Base-by-base conservation (phyloP, 2,113 vertebrate species). In the Colinus virginianus region DNA sequence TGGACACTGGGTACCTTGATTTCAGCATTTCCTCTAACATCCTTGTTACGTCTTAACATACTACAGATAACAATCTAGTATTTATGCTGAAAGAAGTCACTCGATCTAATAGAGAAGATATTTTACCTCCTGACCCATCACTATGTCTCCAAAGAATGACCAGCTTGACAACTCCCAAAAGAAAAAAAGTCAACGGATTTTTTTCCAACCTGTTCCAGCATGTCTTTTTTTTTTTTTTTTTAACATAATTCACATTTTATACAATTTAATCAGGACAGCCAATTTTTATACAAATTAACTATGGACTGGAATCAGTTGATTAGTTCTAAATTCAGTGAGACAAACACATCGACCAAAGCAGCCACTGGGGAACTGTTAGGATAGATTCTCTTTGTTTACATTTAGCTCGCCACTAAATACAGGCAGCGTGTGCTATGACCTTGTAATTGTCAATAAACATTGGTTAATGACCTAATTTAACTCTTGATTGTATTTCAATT, bases 41-140 rank as follows among this genome's bases (percentile, higher is more conserved):
- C 48, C 13, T 26, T 51, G 25, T 26, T 26, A 51, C 14, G 25
- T 59, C 32, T 61, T 67, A 16, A 79, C 12, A 59, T 9, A 64
- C 11, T 26, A 14, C 9, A 42, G 8, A 77, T 1, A 0, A 0
- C 4, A 30, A 32, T 23, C 22, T 56, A 56, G 1, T 5, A 82
- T 15, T n/a, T 25, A 34, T 22, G 20, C 3, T 34, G 36, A 67
- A 94, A 82, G 23, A 74, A 81, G 7, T 40, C 7, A 4, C 36
- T 48, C 1, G 1, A 2, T 11, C 25, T 34, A 48, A 21, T 10
- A 15, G 23, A 79, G 40, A 71, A 48, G 4, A 49, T 32, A 58
- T 21, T 8, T 26, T 38, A 48, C 6, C 34, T 48, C 25, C 62
- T 36, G 56, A 71, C 1, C 18, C 18, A 45, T 1, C 64, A 22